Base-by-base conservation (phyloP, 2,797 vertebrate species). In the Melanotaenia pygmaea region DNA sequence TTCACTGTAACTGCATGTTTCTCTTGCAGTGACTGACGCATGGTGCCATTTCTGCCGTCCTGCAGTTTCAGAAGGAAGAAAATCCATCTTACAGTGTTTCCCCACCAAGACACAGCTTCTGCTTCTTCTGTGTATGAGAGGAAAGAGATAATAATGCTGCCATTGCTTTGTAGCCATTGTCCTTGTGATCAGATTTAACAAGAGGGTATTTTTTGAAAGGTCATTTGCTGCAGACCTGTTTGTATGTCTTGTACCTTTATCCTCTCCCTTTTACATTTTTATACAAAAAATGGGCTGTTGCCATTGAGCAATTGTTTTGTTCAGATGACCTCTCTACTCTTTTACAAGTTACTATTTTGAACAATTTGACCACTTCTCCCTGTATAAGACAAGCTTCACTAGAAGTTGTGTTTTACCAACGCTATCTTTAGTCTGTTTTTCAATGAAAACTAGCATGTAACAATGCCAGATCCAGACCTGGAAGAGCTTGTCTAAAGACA, bases 1-100 rank as follows among this genome's bases (percentile, higher is more conserved):
- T 58, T 70, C 28, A 20, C 38, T 28, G 57, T 53, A 26, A 40
- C 34, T 54, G 56, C 54, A 45, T 63, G 18, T 82, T 88, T 79
- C 26, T 77, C 71, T 81, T 72, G 59, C 88, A 93, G 91, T 57
- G 79, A 60, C 54, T 14, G 60, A 82, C 14, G 18, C 64, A 18
- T 9, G 35, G 45, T 34, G 66, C 67, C 72, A 38, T 70, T 13
- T 20, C 77, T 40, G 65, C 60, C 26, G 54, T n/a, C 64, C 71
- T 9, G 69, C 3, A 40, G 40, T 88, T 66, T 53, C 66, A 70
- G 74, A 69, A 70, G 37, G 72, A 62, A 84, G 70, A 72, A 11
- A 61, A 57, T 37, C 80, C 35, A 28, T 16, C 14, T 40, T 62
- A 54, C 14, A 34, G 24, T 43, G 60, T 59, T 50, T 26, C 37